A percentile compares a stretch with the other conserved stretches of the same genome.
These are phyloP conservation scores for Bovichtus variegatus DNA, from an alignment of 2,797 vertebrate species.

Conservation along the genomic window DNA sequence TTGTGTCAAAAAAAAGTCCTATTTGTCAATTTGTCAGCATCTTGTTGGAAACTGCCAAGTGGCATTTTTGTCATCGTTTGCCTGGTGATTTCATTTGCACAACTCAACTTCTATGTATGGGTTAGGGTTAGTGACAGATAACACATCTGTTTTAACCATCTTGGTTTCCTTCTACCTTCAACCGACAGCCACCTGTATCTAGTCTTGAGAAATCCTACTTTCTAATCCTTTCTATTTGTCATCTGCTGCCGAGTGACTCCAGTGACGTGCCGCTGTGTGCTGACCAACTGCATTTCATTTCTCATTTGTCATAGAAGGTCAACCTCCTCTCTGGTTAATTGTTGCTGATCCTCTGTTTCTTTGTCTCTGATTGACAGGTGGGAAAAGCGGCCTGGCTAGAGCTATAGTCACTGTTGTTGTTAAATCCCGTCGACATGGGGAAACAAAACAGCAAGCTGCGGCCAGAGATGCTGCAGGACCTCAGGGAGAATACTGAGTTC, in stretches of 20 bases:
- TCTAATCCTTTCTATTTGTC: not conserved
- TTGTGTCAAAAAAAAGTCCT: not conserved
- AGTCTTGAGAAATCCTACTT: not conserved
- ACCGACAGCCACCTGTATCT: not conserved
- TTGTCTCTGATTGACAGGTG: conserved; percentile 78
- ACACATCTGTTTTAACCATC: not conserved
- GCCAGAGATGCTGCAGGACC: conserved; percentile 89
- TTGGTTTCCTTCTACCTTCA: not conserved
- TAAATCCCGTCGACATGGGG: conserved; percentile 84
- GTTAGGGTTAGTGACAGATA: not conserved
- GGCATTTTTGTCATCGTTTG: not conserved
- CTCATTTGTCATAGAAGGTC: conserved; percentile 29
- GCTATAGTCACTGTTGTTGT: conserved; percentile 52
- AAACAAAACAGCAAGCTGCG: conserved; percentile 91
- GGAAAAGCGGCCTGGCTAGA: conserved; percentile 73
- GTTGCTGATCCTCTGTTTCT: conserved; percentile 46
- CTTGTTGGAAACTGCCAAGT: not conserved
- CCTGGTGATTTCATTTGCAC: not conserved
- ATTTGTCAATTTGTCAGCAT: conserved; percentile 6
- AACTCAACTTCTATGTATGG: not conserved
- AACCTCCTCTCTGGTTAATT: conserved; percentile 22
- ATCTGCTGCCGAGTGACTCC: not conserved
- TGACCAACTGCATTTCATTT: conserved; percentile 7
- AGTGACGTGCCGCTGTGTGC: not conserved
- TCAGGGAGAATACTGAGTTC: conserved; percentile 90